Percentiles rank a stretch among this genome's conserved stretches.
Conservation (phyloP, 2,888 invertebrate genomes). For the Pandemis heparana region DNA sequence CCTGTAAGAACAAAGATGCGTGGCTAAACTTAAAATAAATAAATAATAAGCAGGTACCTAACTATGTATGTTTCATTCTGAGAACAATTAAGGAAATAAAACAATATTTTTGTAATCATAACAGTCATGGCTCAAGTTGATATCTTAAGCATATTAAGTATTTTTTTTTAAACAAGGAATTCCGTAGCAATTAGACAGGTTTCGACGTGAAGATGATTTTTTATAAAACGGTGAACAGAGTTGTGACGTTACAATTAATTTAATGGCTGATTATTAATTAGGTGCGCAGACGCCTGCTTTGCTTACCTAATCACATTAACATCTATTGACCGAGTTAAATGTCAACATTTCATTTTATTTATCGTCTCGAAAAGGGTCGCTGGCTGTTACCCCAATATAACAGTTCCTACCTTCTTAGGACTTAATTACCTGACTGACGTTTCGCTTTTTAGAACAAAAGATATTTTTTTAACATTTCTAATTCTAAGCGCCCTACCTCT, state of each 20-base stretch:
- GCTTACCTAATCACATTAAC: not conserved
- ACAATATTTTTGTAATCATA: not conserved
- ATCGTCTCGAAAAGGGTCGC: not conserved
- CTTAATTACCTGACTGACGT: not conserved
- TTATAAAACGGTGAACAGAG: not conserved
- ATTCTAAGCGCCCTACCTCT: constrained; percentile 47
- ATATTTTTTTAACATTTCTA: constrained; percentile 55
- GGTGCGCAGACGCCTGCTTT: not conserved
- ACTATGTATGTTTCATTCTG: too few species aligned
- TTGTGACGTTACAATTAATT: not conserved
- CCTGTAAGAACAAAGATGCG: not conserved
- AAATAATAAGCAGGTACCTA: not conserved
- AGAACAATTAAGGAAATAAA: not conserved
- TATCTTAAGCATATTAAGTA: not conserved
- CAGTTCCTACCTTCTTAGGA: not conserved
- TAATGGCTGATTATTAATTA: constrained; percentile 5
- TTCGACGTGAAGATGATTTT: not conserved
- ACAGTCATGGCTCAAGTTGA: too few species aligned
- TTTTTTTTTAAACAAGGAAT: not conserved
- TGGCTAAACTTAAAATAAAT: not conserved
- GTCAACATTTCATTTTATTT: not conserved
- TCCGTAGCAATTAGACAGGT: not conserved
- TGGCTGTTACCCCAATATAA: not conserved
- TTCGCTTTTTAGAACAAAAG: constrained; percentile 33
- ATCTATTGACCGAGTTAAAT: not conserved